Evolutionary conservation across 2,113 vertebrate genomes (phyloP).

Genomic region (Eptesicus fuscus): DNA sequence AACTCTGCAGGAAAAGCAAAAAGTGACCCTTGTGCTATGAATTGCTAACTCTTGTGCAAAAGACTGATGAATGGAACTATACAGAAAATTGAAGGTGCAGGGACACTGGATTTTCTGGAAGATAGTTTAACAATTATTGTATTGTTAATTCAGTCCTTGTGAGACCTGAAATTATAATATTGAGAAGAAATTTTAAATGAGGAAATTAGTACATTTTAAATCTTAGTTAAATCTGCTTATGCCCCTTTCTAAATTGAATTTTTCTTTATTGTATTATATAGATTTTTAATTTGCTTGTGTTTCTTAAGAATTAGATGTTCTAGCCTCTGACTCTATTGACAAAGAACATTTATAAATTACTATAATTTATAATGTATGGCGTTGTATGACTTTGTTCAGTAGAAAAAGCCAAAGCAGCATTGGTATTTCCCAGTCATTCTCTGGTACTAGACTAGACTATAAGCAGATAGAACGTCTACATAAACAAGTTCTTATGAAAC

Average conservation of each 20-base stretch:
- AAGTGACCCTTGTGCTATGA: constrained; percentile 93
- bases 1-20: constrained; percentile 96
- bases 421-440: constrained; percentile 36
- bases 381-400: constrained; percentile 74
- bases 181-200: constrained; percentile 80
- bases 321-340: constrained; percentile 67
- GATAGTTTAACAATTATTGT: constrained; percentile 67
- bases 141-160: constrained; percentile 80
- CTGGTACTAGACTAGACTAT: constrained; percentile 38
- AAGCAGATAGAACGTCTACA: constrained; percentile 31
- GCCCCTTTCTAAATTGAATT: constrained; percentile 74
- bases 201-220: constrained; percentile 78
- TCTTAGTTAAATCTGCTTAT: constrained; percentile 76
- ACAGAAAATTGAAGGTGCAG: constrained; percentile 76
- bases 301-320: constrained; percentile 74
- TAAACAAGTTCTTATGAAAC: constrained; percentile 55
- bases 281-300: constrained; percentile 75
- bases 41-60: constrained; percentile 84
- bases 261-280: constrained; percentile 76
- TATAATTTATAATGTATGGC: constrained; percentile 76
- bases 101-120: constrained; percentile 76
- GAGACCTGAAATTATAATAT: constrained; percentile 71
- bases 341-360: constrained; percentile 82
- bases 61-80: constrained; percentile 37
- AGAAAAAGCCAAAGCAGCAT: constrained; percentile 55